Evolutionary conservation across 2,888 invertebrate genomes (phyloP).

Genomic region (Melieria omissa): DNA sequence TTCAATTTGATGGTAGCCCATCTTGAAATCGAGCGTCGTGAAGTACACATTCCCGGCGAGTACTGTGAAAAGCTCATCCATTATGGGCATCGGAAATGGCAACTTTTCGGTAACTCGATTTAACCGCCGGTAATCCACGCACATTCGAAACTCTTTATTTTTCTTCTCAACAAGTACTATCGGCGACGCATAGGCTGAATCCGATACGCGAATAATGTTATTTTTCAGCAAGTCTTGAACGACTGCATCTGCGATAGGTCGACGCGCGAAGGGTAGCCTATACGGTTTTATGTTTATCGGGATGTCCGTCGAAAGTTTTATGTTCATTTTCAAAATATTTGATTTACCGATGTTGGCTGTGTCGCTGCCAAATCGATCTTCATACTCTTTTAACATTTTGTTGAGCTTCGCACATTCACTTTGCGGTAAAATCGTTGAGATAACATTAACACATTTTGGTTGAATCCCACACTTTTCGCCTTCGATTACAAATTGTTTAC

Average conservation of each 20-base stretch:
- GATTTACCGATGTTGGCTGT: neutral
- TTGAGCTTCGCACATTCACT: neutral
- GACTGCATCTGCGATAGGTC: conserved; percentile 8
- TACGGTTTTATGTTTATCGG: conserved; percentile 21
- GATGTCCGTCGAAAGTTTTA: conserved; percentile 9
- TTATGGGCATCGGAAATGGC: too few species aligned
- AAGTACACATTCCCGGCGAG: too few species aligned
- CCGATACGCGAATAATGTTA: conserved; percentile 21
- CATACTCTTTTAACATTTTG: too few species aligned
- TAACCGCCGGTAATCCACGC: too few species aligned
- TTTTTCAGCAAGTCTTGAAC: conserved; percentile 4
- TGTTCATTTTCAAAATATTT: conserved; percentile 7
- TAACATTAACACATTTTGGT: neutral
- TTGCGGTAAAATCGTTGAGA: neutral
- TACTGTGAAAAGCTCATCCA: too few species aligned
- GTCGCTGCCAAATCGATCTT: too few species aligned
- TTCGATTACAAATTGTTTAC: neutral
- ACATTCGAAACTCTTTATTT: conserved; percentile 37
- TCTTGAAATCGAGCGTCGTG: too few species aligned
- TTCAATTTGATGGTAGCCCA: too few species aligned
- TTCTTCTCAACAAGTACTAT: conserved; percentile 34
- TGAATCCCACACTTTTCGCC: conserved; percentile 8
- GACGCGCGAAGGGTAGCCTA: conserved; percentile 1
- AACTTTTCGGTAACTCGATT: too few species aligned
- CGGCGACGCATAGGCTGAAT: too few species aligned